phyloP scores from a whole-genome alignment of 2,888 invertebrate genomes.

The Hypercompe scribonia region DNA sequence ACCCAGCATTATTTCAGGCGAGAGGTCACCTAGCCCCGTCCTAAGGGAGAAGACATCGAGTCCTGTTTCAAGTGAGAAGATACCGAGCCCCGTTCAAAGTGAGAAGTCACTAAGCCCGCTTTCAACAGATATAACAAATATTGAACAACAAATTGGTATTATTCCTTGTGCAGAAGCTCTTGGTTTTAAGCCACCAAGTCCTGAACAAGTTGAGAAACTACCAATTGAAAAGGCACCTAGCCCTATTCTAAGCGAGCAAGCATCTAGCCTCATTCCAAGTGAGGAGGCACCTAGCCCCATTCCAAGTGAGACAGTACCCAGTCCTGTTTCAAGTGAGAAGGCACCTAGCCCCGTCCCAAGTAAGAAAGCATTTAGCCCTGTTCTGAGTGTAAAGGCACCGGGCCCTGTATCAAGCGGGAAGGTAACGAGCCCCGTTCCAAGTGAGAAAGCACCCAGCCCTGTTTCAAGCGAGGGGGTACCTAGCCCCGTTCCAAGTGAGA shows the following conservation, averaged over 20 bases:
- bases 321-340: constrained; percentile 14
- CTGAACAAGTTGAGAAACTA: no score
- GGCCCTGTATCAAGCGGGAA: constrained; percentile 6
- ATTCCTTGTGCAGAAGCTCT: background rate
- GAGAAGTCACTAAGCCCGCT: background rate
- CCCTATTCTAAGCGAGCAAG: background rate
- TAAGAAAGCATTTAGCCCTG: background rate
- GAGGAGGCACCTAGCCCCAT: constrained; percentile 18
- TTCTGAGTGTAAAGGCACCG: constrained; percentile 13
- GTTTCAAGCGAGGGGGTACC: background rate
- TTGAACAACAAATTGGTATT: background rate
- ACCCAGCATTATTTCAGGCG: background rate
- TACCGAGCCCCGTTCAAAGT: background rate
- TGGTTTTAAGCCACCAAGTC: background rate
- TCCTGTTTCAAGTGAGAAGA: constrained; percentile 11
- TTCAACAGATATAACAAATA: background rate
- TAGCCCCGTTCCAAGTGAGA: no score
- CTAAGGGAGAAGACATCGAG: background rate
- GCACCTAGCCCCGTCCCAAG: background rate
- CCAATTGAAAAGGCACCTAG: constrained; percentile 14
- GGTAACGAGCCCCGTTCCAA: background rate
- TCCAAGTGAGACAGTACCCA: background rate
- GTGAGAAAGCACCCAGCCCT: background rate
- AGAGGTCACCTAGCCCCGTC: background rate
- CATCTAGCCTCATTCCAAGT: background rate